Conservation (phyloP, 2,113 vertebrate genomes). For the Austrofundulus limnaeus region DNA sequence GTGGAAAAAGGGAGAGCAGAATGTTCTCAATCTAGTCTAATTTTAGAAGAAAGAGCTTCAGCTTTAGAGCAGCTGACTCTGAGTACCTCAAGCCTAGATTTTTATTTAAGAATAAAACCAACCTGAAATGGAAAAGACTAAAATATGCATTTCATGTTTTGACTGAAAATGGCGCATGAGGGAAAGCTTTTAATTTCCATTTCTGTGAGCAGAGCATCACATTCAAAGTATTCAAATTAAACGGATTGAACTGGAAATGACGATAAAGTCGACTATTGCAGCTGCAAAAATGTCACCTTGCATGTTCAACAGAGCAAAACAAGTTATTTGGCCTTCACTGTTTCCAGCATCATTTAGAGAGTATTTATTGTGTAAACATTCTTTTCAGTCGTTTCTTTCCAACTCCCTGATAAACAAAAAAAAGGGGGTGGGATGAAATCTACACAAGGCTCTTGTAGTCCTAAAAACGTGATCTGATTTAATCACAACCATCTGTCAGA, state of each 20-base stretch:
- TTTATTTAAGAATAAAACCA: slow-evolving; percentile 9
- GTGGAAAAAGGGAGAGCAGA: slow-evolving; percentile 21
- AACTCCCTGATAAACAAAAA: slow-evolving; percentile 39
- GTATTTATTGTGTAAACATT: slow-evolving; percentile 29
- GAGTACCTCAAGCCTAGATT: slow-evolving; percentile 9
- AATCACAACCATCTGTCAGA: slow-evolving; percentile 78
- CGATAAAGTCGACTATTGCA: not conserved
- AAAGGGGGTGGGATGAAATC: slow-evolving; percentile 66
- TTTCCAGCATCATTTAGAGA: slow-evolving; percentile 32
- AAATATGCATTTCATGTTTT: slow-evolving; percentile 6
- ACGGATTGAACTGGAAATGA: not conserved
- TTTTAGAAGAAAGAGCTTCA: slow-evolving; percentile 20
- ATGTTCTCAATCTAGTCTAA: slow-evolving; percentile 27
- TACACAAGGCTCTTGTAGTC: slow-evolving; percentile 53
- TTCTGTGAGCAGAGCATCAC: not conserved
- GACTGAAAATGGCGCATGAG: not conserved
- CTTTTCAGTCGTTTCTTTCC: slow-evolving; percentile 32
- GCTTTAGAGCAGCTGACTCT: slow-evolving; percentile 24
- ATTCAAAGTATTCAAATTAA: not conserved
- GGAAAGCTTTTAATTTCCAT: not conserved
- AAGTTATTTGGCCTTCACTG: slow-evolving; percentile 28
- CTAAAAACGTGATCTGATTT: slow-evolving; percentile 74
- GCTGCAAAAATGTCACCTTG: not conserved
- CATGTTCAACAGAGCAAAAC: slow-evolving; percentile 5
- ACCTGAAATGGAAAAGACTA: not conserved